Evolutionary conservation across 2,888 invertebrate genomes (phyloP).

Genomic region (Nomada goodeniana): DNA sequence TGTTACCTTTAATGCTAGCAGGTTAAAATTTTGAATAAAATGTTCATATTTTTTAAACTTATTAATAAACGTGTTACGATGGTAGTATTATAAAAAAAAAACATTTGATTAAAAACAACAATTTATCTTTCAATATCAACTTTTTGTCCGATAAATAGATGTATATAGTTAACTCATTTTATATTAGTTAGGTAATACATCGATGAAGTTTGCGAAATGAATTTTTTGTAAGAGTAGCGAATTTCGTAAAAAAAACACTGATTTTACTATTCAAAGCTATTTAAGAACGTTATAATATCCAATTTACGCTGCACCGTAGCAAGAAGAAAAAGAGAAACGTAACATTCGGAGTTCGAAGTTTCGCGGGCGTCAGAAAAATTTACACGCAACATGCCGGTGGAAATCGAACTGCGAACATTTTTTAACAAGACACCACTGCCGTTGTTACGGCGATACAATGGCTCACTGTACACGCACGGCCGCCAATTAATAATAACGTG

Average conservation of each 20-base stretch:
- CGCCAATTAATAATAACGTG: slow-evolving; percentile 10
- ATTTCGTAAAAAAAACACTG: not conserved
- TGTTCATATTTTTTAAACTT: not conserved
- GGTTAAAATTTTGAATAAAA: not conserved
- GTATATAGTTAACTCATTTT: not conserved
- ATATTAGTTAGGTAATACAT: not conserved
- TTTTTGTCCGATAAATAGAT: not conserved
- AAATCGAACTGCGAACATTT: slow-evolving; percentile 65
- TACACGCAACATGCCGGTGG: slow-evolving; percentile 64
- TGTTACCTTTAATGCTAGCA: not conserved
- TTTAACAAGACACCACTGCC: slow-evolving; percentile 57
- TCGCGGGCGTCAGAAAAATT: slow-evolving; percentile 67
- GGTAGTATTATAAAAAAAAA: not conserved
- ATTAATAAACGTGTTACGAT: slow-evolving; percentile 6
- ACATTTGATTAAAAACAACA: not conserved
- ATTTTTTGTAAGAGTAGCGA: not conserved
- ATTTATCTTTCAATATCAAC: not conserved
- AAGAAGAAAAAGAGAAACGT: not conserved
- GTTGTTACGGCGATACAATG: slow-evolving; percentile 45
- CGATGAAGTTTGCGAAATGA: not conserved
- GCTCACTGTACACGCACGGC: slow-evolving; percentile 29
- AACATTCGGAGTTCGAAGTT: slow-evolving; percentile 55
- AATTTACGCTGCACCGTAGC: not conserved
- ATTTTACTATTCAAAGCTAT: not conserved
- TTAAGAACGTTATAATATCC: not conserved